Base-by-base conservation (phyloP, 53 echinoderm and acorn worm genomes). In the Mesocentrotus franciscanus region DNA sequence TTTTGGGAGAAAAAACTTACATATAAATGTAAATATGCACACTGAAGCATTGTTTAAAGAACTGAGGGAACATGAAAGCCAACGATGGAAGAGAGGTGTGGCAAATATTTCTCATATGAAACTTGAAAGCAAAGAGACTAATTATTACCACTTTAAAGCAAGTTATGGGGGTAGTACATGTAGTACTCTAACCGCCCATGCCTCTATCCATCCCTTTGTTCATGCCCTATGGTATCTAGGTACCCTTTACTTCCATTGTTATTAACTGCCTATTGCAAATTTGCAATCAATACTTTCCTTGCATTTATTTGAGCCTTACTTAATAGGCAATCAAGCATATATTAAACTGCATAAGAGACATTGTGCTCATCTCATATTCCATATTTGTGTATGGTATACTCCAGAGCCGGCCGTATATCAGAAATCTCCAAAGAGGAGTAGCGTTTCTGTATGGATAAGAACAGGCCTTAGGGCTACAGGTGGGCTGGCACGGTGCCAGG, bases 401-500 rank as follows among this genome's bases (percentile, higher is more conserved):
- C 36, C 49, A 7, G 24, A 78, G 30, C 30, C 78, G 3, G 30
- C 30, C 78, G 3, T 12, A 22, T 84, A 84, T 84, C 49, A 84
- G 56, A 26, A 57, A 58, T 87, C 87, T 58, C 22, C 27, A 87
- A 14, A 87, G 57, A 85, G 58, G 58, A 58, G 32, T 87, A n/a
- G 29, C 14, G 12, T 27, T 87, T 87, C 58, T 58, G 29, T 17
- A 81, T 17, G 26, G 81, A 81, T 90, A 59, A 58, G 91, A 62
- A 66, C 10, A 91, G 1, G 20, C 35, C 66, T 16, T 30, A 68
- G 91, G 92, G 92, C 75, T 92, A 92, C 92, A 92, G 92, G 92
- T 92, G 92, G 42, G 92, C 61, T 92, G 92, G 92, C 92, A 71
- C 16, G 3, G 92, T 71, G 75, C 92, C 92, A 92, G 56, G 72